Evolutionary conservation across 2,888 invertebrate species (phyloP), one percentile per base, ranked within the genome.

Genomic region (Drosophila atroscutellata): DNA sequence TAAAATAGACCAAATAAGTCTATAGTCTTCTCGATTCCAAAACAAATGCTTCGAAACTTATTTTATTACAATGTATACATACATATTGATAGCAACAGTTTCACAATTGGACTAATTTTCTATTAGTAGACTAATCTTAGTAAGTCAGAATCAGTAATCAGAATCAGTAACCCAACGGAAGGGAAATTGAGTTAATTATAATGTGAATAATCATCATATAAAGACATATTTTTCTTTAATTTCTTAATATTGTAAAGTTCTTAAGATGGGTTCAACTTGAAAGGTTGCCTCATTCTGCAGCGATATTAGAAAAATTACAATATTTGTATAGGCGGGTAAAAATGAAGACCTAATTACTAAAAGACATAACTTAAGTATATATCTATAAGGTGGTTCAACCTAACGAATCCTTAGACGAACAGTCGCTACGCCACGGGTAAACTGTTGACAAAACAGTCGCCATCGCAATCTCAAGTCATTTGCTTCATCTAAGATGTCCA

Each of bases 401-500:
- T n/a, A 37, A 28, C n/a, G 26, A 37, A n/a, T 36, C 55, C 50
- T 50, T n/a, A 30, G n/a, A 13, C 28, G 28, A n/a, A 50, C 28
- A 28, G 4, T 45, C 3, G 45, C 24, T 15, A 15, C 24, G 4
- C 13, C 24, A 24, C 8, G 24, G 45, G 24, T 45, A 24, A 45
- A 45, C 45, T 45, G 45, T 45, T 20, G 45, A 24, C 45, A 45
- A 49, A 49, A 49, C 32, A 15, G 32, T 13, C 26, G 34, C 52
- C 34, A 36, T 7, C 13, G 7, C 47, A 63, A 58, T 75, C 65
- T 71, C 3, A 58, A 76, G 79, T 67, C 71, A 61, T 52, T 59
- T 59, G 58, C 70, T 63, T 71, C 62, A 71, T 61, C 82, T 81
- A 69, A 69, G 76, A 68, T 83, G 84, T 75, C 77, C 81, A 85